Evolutionary conservation across 2,113 vertebrate genomes (phyloP), one percentile per base, ranked within the genome.

Genomic region (Arizona elegans): DNA sequence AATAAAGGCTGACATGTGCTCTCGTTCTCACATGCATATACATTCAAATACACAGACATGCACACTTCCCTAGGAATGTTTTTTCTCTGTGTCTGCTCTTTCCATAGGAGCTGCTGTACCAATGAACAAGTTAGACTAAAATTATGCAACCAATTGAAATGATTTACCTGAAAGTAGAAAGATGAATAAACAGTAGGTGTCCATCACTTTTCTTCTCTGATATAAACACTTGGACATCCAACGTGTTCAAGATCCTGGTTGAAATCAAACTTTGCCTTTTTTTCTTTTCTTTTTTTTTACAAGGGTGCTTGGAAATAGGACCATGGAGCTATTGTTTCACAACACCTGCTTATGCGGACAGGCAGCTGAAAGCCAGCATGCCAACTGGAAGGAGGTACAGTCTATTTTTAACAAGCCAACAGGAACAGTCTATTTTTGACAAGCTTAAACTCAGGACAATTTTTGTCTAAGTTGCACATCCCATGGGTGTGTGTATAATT

Each of bases 341-440:
- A 95, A 95, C 98, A 97, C 97, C 98, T 98, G 98, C 97, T 97
- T 86, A 86, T 0, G 86, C 92, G 91, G 86, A 93, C 2, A 94
- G 75, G 97, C 98, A 98, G 97, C 98, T 98, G 98, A 96, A 90
- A 89, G 95, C 65, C 33, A 17, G 55, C 19, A 17, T 5, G 19
- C 33, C 1, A 53, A 24, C 2, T 93, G n/a, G 19, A 94, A 93
- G 95, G 1, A n/a, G 75, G 92, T 96, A 87, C 59, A 81, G 29
- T 56, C 86, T 11, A 59, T 92, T 92, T 91, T 93, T 96, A 94
- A 92, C n/a, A 33, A 10, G 19, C 52, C 89, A 93, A 93, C 75
- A 81, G 75, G 75, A 81, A 43, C 33, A 38, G 53, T 91, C 92
- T 43, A 93, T 94, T 89, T 47, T 43, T 81, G 75, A 38, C 33